Evolutionary conservation across 1,140 invertebrate genomes (phyloP), one percentile per base, ranked within the genome.

Genomic region (Heliconius melpomene): DNA sequence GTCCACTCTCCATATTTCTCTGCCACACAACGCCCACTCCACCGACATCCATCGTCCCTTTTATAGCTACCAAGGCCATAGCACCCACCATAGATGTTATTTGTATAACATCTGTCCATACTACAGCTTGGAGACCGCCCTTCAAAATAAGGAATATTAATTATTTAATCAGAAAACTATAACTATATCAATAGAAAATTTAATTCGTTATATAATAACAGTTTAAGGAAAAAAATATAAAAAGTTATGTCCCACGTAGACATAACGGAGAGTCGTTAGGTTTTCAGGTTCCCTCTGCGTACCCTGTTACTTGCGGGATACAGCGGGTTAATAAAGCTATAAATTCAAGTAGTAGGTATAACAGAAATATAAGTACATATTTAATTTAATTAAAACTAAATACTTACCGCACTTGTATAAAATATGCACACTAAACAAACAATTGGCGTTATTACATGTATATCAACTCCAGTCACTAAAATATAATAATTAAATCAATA

Each of bases 51-150:
- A 96, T 86, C 1, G 97, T 97, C 3, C 98, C 98, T 91, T 98
- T 98, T 18, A 98, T 93, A 1, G 97, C 94, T 5, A 99, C 96
- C 54, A 98, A 95, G 2, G 98, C 87, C 94, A 99, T 96, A 2
- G 98, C 97, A 1, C 96, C 96, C 77, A 98, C 96, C 97, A 99
- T 99, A 3, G 98, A 95, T 2, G 97, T 94, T 50, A 96, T 92
- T 95, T 99, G 98, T 83, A 99, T 97, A 7, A 98, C 97, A 94
- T 99, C 98, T 1, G 98, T 98, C 98, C 98, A 98, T 73, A 99
- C 97, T 2, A 99, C 98, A 8, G 98, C 98, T 95, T 98, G 98
- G 77, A 99, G 95, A 36, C 98, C 98, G 86, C 98, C 98, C 97
- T 98, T 83, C 81, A 72, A 74, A 46, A 75, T 18, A 72, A 79